These are phyloP conservation scores for Cybosia mesomella DNA, from an alignment of 2,888 invertebrate genomes.

Conservation along the genomic window DNA sequence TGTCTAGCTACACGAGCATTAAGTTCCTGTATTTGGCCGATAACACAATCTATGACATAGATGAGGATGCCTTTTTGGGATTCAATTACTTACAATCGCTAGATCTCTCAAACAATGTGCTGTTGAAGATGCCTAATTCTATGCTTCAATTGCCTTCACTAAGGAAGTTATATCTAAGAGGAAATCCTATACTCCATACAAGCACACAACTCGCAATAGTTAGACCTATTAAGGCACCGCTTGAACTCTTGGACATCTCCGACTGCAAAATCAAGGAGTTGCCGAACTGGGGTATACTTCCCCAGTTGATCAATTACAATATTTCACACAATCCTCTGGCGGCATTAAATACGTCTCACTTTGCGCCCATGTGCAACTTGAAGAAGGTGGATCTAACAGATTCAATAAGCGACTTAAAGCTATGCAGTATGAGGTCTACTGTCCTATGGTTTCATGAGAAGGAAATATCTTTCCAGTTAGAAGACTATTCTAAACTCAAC, in stretches of 20 bases:
- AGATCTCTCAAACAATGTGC: slow-evolving; percentile 86
- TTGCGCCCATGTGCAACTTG: slow-evolving; percentile 89
- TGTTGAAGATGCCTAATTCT: slow-evolving; percentile 79
- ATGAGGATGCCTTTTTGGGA: slow-evolving; percentile 82
- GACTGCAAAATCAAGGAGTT: slow-evolving; percentile 86
- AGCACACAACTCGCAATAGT: slow-evolving; percentile 68
- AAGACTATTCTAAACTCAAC: slow-evolving; percentile 74
- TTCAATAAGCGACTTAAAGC: slow-evolving; percentile 64
- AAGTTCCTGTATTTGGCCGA: slow-evolving; percentile 86
- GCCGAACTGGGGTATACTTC: slow-evolving; percentile 88
- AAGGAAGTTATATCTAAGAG: slow-evolving; percentile 87
- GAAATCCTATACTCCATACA: slow-evolving; percentile 81
- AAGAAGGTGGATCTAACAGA: slow-evolving; percentile 84
- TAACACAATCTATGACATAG: slow-evolving; percentile 86
- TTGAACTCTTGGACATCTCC: slow-evolving; percentile 87
- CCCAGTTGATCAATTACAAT: slow-evolving; percentile 87
- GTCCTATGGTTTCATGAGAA: slow-evolving; percentile 77
- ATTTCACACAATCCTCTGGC: slow-evolving; percentile 87
- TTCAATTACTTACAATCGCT: slow-evolving; percentile 84
- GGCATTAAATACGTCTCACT: slow-evolving; percentile 78
- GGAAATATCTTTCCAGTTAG: slow-evolving; percentile 67
- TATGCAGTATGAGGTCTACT: slow-evolving; percentile 69
- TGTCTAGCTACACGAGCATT: slow-evolving; percentile 83
- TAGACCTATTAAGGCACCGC: slow-evolving; percentile 87
- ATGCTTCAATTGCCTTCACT: slow-evolving; percentile 87